Conservation (phyloP, 2,797 vertebrate species). For the Neosilurus hyrtlii region DNA sequence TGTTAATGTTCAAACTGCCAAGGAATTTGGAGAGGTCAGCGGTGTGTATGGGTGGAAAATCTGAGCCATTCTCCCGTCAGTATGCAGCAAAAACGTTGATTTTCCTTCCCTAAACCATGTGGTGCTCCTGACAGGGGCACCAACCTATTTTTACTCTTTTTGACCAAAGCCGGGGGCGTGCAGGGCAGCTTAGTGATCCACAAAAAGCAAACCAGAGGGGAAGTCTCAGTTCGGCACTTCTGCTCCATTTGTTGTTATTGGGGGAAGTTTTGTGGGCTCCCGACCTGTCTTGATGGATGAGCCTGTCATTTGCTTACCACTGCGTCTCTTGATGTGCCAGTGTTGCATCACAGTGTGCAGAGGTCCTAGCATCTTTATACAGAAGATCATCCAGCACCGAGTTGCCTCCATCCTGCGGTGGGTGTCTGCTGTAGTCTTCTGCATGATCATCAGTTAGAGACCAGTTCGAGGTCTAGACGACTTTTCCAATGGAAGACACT, state of each 20-base stretch:
- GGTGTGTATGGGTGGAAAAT: slow-evolving; percentile 53
- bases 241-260: slow-evolving; percentile 49
- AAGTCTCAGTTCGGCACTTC: slow-evolving; percentile 29
- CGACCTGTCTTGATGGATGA: slow-evolving; percentile 55
- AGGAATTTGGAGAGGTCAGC: slow-evolving; percentile 58
- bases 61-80: slow-evolving; percentile 51
- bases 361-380: slow-evolving; percentile 6
- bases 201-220: slow-evolving; percentile 28
- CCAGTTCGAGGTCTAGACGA: not conserved
- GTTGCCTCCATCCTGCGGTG: not conserved
- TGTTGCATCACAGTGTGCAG: slow-evolving; percentile 26
- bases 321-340: not conserved
- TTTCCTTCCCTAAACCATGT: slow-evolving; percentile 37
- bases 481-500: not conserved
- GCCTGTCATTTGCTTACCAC: slow-evolving; percentile 49
- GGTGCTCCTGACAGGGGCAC: slow-evolving; percentile 41
- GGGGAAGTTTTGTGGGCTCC: slow-evolving; percentile 39
- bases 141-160: slow-evolving; percentile 42
- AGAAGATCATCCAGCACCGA: not conserved
- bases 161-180: slow-evolving; percentile 8
- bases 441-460: not conserved
- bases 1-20: slow-evolving; percentile 50
- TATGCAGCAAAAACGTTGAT: slow-evolving; percentile 41
- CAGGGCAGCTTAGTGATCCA: slow-evolving; percentile 23
- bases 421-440: not conserved